Conservation (phyloP, 2,888 invertebrate genomes). For the Myopa testacea region DNA sequence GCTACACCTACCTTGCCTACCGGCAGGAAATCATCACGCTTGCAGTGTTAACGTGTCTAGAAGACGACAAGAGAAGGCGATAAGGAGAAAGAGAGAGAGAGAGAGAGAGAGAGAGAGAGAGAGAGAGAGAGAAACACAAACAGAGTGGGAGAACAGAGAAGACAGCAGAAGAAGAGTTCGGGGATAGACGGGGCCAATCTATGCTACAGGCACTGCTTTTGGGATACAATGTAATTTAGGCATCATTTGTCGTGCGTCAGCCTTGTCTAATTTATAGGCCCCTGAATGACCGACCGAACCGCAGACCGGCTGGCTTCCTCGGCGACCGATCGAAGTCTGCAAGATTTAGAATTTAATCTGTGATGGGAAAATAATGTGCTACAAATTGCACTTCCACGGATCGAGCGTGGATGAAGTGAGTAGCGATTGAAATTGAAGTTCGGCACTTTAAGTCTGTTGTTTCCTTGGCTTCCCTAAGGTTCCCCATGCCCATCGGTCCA, state of each 20-base stretch:
- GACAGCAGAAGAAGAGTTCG: background rate
- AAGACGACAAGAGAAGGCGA: background rate
- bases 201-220: background rate
- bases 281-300: background rate
- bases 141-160: background rate
- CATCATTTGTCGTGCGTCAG: conserved; percentile 49
- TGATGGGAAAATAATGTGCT: conserved; percentile 40
- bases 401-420: conserved; percentile 5
- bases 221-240: conserved; percentile 44
- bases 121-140: background rate
- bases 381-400: conserved; percentile 27
- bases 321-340: background rate
- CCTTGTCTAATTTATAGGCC: conserved; percentile 46
- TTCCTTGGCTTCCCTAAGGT: background rate
- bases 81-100: background rate
- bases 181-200: background rate
- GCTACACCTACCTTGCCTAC: no score
- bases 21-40: no score
- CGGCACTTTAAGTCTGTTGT: conserved; percentile 3
- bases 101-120: background rate
- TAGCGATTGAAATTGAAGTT: background rate
- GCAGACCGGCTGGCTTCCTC: background rate
- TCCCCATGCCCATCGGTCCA: no score
- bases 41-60: no score
- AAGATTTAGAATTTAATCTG: conserved; percentile 32